Evolutionary conservation across 2,888 invertebrate species (phyloP).

Genomic region (Philaethria dido): DNA sequence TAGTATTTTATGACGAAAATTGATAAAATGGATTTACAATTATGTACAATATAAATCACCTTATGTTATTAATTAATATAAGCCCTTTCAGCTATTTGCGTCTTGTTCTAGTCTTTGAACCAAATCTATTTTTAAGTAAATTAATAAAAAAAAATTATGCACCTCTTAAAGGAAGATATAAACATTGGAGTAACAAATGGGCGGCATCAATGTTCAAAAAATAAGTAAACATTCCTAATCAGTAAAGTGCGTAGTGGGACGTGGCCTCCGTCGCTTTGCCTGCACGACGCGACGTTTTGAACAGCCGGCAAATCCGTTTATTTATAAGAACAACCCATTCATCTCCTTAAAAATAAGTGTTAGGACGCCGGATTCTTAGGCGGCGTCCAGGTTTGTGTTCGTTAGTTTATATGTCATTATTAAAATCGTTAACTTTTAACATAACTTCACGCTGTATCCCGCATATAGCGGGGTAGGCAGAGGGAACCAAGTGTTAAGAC

Average conservation of each 20-base stretch:
- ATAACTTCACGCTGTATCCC: too few relatives aligned
- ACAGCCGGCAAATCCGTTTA: slow-evolving; percentile 61
- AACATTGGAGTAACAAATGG: slow-evolving; percentile 17
- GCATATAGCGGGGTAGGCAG: too few relatives aligned
- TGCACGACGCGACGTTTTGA: slow-evolving; percentile 42
- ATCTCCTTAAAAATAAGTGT: slow-evolving; percentile 45
- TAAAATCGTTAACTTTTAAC: too few relatives aligned
- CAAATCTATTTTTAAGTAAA: too few relatives aligned
- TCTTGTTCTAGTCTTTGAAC: too few relatives aligned
- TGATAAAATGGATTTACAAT: too few relatives aligned
- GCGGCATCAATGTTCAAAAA: slow-evolving; percentile 45
- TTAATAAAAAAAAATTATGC: not conserved
- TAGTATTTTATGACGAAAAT: too few relatives aligned
- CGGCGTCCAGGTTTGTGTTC: slow-evolving; percentile 5
- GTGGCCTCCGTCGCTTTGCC: slow-evolving; percentile 53
- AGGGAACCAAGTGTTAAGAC: too few relatives aligned
- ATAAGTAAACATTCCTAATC: slow-evolving; percentile 54
- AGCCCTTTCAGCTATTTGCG: too few relatives aligned
- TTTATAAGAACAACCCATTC: slow-evolving; percentile 71
- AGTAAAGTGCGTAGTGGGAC: slow-evolving; percentile 54
- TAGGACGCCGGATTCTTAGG: slow-evolving; percentile 24
- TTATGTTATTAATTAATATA: too few relatives aligned
- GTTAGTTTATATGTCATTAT: too few relatives aligned
- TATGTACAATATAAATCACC: too few relatives aligned
- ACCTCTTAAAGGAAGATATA: slow-evolving; percentile 11